Base-by-base conservation (phyloP, 1,140 invertebrate species). In the Bombus fervidus region DNA sequence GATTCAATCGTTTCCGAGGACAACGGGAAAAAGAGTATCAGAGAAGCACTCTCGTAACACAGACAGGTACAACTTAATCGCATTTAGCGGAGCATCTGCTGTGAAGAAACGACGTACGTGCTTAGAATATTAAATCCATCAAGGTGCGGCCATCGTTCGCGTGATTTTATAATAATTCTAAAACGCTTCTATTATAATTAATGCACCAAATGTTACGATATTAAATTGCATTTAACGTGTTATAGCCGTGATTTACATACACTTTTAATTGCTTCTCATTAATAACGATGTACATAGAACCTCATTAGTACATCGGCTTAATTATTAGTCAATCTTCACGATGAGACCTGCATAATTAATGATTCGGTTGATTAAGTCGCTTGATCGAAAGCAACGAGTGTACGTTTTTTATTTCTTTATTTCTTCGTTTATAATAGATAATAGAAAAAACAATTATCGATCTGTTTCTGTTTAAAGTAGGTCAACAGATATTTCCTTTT, bases 31-130 rank as follows among this genome's bases (percentile, higher is more conserved):
- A 22, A 53, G 5, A 22, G 18, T 53, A 53, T 8, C 47, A 22
- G 47, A 34, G 37, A n/a, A 62, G 18, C 25, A 64, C 57, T 86
- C 72, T 73, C 43, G 66, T 22, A 75, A 85, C 88, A 85, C 68
- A 53, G 76, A 22, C 57, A 69, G 71, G 69, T 82, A 86, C 66
- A 73, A 69, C 74, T 90, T 87, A 91, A 91, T 92, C 86, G 79
- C 83, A 87, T 90, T 91, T 88, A 86, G 69, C 28, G 57, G 25
- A 75, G 28, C 62, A 43, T 73, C 82, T 78, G 66, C 80, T 13
- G 53, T 76, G 79, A 76, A 85, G 90, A 85, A 91, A 92, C 89
- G 83, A 90, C 88, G 43, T 89, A 90, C 91, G 91, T 91, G 91
- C 77, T 62, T 18, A 43, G 87, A 87, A 83, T 91, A 62, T 31